Percentiles rank a stretch among this genome's conserved stretches.
Evolutionary conservation across 2,797 vertebrate species (phyloP).

Genomic region (Amphiprion clarkii): DNA sequence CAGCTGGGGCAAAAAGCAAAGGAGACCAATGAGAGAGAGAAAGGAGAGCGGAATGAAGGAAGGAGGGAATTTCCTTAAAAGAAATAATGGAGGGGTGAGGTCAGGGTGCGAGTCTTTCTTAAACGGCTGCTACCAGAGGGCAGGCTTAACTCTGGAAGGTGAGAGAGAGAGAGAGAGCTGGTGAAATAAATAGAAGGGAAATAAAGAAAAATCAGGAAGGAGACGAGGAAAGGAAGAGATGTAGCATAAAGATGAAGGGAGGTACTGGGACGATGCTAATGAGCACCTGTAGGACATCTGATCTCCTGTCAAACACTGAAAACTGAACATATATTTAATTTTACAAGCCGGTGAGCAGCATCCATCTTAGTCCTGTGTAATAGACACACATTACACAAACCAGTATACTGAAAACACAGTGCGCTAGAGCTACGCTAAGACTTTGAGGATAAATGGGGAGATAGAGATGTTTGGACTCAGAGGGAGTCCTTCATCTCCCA

Average conservation of each 20-base stretch:
- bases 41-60: conserved; percentile 83
- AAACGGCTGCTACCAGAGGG: conserved; percentile 84
- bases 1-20: conserved; percentile 92
- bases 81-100: conserved; percentile 86
- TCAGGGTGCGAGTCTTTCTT: conserved; percentile 85
- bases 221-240: conserved; percentile 37
- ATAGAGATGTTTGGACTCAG: conserved; percentile 80
- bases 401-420: conserved; percentile 28
- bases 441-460: conserved; percentile 55
- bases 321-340: background rate
- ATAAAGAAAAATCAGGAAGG: conserved; percentile 35
- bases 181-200: conserved; percentile 76
- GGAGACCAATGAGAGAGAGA: conserved; percentile 71
- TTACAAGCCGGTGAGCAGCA: background rate
- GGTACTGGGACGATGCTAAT: conserved; percentile 26
- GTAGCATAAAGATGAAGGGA: conserved; percentile 25
- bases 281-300: background rate
- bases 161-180: conserved; percentile 57
- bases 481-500: conserved; percentile 81
- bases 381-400: conserved; percentile 23
- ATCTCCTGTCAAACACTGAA: background rate
- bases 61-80: conserved; percentile 81
- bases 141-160: conserved; percentile 83
- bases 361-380: background rate
- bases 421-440: conserved; percentile 24